Evolutionary conservation across 92 coral and sea anemone species (phyloP).

Genomic region (Blastomussa wellsi): DNA sequence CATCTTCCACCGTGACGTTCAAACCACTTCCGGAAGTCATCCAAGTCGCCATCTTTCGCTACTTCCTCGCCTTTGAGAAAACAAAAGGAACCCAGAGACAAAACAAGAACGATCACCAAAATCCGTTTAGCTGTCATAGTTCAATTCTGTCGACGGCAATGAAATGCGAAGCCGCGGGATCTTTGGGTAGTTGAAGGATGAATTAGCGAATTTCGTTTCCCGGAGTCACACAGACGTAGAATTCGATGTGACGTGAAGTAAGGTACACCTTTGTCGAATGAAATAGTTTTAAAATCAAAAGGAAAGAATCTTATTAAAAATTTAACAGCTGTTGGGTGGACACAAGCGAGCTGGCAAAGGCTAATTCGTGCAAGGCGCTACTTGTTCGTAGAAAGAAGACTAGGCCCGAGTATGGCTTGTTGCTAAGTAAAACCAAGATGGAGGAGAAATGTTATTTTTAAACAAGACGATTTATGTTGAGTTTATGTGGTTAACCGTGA

Average conservation of each 20-base stretch:
- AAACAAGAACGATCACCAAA: not conserved
- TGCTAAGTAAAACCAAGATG: conserved; percentile 72
- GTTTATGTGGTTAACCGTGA: conserved; percentile 14
- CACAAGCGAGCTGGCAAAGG: conserved; percentile 7
- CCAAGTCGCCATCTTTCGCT: conserved; percentile 29
- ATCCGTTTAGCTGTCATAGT: conserved; percentile 17
- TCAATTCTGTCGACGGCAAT: not conserved
- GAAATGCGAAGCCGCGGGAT: no score
- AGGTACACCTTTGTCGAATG: not conserved
- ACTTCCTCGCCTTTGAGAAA: conserved; percentile 21
- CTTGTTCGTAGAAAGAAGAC: conserved; percentile 5
- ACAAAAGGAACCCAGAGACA: conserved; percentile 22
- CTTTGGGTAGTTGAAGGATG: not conserved
- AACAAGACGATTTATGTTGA: not conserved
- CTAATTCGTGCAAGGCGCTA: conserved; percentile 26
- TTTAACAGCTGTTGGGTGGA: conserved; percentile 22
- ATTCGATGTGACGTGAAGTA: not conserved
- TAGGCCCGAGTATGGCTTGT: conserved; percentile 44
- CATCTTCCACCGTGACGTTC: conserved; percentile 64
- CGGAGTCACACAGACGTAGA: not conserved
- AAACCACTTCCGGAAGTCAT: conserved; percentile 62
- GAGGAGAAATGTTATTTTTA: conserved; percentile 36
- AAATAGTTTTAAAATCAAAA: conserved; percentile 7
- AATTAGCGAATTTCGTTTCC: not conserved
- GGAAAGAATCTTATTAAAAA: conserved; percentile 22